These are phyloP conservation scores for Simalia tracyae DNA, from an alignment of 2,797 vertebrate genomes.

Conservation along the genomic window DNA sequence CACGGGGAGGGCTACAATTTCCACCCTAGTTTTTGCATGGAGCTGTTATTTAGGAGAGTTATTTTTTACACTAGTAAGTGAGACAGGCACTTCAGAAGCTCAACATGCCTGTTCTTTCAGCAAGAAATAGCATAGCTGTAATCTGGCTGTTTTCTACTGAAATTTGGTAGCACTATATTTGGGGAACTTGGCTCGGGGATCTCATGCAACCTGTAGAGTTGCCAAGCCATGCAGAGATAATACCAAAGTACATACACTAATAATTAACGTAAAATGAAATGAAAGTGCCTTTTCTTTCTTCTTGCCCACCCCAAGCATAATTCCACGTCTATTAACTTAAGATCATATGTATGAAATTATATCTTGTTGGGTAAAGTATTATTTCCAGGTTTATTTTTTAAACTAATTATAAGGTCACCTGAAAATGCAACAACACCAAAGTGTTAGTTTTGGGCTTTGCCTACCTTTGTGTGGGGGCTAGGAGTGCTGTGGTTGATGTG, in stretches of 20 bases:
- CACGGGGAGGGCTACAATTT: background rate
- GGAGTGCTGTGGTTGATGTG: background rate
- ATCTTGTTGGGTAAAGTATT: background rate
- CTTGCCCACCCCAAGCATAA: background rate
- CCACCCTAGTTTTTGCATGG: background rate
- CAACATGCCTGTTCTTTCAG: background rate
- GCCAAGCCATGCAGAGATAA: no score
- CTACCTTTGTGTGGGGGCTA: background rate
- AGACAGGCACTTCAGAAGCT: background rate
- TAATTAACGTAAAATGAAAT: background rate
- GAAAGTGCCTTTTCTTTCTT: background rate
- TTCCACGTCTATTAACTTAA: background rate
- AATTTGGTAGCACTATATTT: no score
- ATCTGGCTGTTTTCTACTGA: no score
- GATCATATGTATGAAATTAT: background rate
- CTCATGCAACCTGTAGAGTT: no score
- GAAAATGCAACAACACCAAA: background rate
- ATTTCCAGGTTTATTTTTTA: background rate
- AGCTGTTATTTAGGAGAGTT: background rate
- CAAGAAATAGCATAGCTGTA: background rate
- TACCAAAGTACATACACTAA: background rate
- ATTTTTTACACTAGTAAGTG: background rate
- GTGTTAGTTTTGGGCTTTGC: background rate
- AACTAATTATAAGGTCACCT: background rate
- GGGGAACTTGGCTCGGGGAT: no score